Base-by-base conservation (phyloP, 92 coral and sea anemone species). In the Phenganax subtilis region DNA sequence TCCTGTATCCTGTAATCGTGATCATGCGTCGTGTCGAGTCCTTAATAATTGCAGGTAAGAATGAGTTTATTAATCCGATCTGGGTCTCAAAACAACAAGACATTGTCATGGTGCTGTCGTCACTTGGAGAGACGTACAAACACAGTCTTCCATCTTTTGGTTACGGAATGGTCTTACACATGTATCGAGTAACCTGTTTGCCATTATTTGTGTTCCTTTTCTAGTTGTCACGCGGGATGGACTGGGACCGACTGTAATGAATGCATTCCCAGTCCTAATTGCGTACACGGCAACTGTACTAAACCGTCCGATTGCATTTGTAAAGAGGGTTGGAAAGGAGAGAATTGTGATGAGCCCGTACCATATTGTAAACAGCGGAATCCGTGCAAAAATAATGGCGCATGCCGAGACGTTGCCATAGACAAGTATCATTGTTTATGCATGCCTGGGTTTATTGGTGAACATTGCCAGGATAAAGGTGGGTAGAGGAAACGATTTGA, bases 341-440 rank as follows among this genome's bases (percentile, higher is more conserved):
- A 73, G 58, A 53, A 53, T 55, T 73, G 53, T 44, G 29, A 1
- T 25, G 62, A 54, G 30, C 9, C 62, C 62, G 51, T 55, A 6
- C 17, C 60, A 10, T 11, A 7, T 11, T 75, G 80, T n/a, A 29
- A 51, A 55, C 6, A 55, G 63, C 63, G 51, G 53, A 75, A 55
- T 52, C 77, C 77, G 0, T 75, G 80, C 30, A 63, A 75, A 55
- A 75, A 75, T 57, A 56, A 20, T 8, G 80, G 80, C 64, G 53
- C 51, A 29, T 75, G 80, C 51, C 28, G 10, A 17, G 53, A 54
- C 63, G 60, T 31, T 27, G 53, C 51, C 6, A 75, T 0, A 10
- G 66, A 65, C 60, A 75, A 56, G 60, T 54, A 54, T 30, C 62
- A n/a, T 17, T 75, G 80, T 56, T 7, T 51, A 0, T 75, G 80